phyloP scores from a whole-genome alignment of 2,888 invertebrate species.

The Tethea ocularis region DNA sequence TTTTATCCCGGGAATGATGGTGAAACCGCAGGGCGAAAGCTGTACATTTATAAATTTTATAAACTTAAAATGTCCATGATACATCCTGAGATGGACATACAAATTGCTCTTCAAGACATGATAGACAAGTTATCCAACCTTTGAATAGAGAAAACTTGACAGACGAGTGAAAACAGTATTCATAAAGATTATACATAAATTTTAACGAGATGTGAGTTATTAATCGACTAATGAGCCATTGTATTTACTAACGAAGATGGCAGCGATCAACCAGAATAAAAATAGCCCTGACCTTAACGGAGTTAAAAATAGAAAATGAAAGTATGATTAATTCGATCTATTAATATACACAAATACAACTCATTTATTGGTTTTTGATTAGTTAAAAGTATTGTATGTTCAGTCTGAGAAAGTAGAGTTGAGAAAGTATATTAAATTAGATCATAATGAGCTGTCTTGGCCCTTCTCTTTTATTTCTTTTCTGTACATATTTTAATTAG shows the following conservation, averaged over 20 bases:
- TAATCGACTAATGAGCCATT: not conserved
- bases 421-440: not conserved
- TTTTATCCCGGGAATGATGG: too few species aligned
- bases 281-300: not conserved
- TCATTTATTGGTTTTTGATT: not conserved
- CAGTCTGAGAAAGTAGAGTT: not conserved
- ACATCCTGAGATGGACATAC: not conserved
- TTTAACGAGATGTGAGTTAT: not conserved
- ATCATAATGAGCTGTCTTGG: not conserved
- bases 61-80: too few species aligned
- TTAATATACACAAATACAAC: not conserved
- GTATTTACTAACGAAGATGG: not conserved
- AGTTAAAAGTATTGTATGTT: not conserved
- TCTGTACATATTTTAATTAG: too few species aligned
- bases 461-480: too few species aligned
- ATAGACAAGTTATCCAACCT: not conserved
- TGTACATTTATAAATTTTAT: too few species aligned
- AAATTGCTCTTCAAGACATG: not conserved
- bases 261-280: not conserved
- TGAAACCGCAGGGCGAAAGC: too few species aligned
- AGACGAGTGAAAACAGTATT: not conserved
- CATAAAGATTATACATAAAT: not conserved
- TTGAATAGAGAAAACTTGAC: not conserved
- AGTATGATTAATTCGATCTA: not conserved
- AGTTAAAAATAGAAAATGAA: not conserved